Conservation (phyloP, 2,888 invertebrate genomes). For the Peribatodes rhomboidaria region DNA sequence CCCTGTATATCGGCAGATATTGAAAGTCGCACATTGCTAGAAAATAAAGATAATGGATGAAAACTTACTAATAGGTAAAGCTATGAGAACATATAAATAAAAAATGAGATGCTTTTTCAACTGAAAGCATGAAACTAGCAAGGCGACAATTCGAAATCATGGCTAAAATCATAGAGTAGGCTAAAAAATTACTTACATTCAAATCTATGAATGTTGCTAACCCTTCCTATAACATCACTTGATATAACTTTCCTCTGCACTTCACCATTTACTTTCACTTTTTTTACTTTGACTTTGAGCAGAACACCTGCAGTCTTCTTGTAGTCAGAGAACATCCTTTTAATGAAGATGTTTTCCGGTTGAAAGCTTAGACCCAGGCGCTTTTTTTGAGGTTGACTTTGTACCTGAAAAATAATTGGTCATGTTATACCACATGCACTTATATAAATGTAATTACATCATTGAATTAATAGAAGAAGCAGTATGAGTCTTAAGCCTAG, state of each 20-base stretch:
- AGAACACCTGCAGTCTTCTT: constrained; percentile 90
- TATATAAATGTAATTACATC: no score
- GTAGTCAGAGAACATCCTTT: constrained; percentile 91
- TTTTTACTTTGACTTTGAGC: constrained; percentile 90
- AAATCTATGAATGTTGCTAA: constrained; percentile 88
- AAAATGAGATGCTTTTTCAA: no score
- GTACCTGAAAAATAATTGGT: constrained; percentile 55
- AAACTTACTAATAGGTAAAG: background rate
- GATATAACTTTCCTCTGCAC: constrained; percentile 74
- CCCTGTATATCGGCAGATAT: constrained; percentile 91
- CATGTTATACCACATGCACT: no score
- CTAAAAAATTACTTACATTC: constrained; percentile 81
- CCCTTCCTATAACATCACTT: constrained; percentile 86
- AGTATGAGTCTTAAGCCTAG: background rate
- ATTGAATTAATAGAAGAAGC: no score
- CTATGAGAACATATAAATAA: no score
- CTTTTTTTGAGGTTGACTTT: constrained; percentile 78
- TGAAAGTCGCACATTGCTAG: constrained; percentile 96
- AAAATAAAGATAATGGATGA: constrained; percentile 53
- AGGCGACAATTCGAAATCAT: no score
- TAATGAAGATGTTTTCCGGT: constrained; percentile 93
- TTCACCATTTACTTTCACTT: constrained; percentile 72
- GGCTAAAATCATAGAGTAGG: no score
- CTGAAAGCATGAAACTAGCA: no score
- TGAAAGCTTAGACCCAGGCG: constrained; percentile 92